Evolutionary conservation across 2,888 invertebrate genomes (phyloP).

Genomic region (Beris chalybata): DNA sequence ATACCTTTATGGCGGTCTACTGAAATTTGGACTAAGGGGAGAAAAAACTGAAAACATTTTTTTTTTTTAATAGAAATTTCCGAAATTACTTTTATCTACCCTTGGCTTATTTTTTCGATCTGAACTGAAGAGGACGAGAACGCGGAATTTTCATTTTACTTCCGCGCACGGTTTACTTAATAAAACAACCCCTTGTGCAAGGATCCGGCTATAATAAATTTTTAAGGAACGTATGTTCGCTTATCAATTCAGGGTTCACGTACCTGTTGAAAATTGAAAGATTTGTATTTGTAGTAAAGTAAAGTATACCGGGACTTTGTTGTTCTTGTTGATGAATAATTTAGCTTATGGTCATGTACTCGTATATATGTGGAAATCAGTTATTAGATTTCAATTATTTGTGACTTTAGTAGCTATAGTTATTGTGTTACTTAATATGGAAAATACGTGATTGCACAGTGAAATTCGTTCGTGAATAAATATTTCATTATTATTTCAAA

Average conservation of each 20-base stretch:
- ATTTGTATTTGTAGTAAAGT: constrained; percentile 8
- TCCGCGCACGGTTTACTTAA: not conserved
- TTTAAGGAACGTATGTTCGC: constrained; percentile 30
- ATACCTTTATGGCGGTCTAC: not conserved
- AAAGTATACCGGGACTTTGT: constrained; percentile 7
- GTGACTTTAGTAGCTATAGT: no score
- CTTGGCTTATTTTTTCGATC: not conserved
- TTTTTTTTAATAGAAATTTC: not conserved
- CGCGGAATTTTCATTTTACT: not conserved
- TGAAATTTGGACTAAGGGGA: not conserved
- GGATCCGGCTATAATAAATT: constrained; percentile 33
- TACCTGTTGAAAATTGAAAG: constrained; percentile 24
- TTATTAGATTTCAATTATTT: constrained; percentile 28
- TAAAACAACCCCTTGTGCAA: constrained; percentile 28
- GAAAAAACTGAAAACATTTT: constrained; percentile 1
- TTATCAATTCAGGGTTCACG: constrained; percentile 19
- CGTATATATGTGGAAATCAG: constrained; percentile 12
- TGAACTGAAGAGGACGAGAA: not conserved
- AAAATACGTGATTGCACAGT: no score
- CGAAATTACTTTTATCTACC: not conserved
- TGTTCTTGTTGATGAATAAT: constrained; percentile 11
- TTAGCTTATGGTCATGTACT: constrained; percentile 9
- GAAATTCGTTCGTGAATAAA: no score
- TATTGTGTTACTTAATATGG: no score
- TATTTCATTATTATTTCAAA: no score